Evolutionary conservation across 2,797 vertebrate species (phyloP).

Genomic region (Cygnus olor): DNA sequence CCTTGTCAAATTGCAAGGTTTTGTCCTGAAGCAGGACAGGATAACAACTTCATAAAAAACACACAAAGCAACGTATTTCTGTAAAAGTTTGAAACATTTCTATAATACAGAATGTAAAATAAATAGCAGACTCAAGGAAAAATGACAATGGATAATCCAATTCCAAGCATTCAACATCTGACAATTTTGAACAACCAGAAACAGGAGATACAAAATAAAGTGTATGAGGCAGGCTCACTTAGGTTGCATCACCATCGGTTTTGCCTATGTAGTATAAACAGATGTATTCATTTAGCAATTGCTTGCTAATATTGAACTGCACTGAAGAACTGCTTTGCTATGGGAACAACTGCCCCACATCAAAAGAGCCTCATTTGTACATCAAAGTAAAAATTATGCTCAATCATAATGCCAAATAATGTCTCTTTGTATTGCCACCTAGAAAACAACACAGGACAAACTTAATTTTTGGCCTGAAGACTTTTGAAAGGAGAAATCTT

Average conservation of each 20-base stretch:
- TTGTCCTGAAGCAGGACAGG: not conserved
- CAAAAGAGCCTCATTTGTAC: slow-evolving; percentile 56
- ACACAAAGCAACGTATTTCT: not conserved
- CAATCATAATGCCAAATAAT: not conserved
- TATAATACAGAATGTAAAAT: not conserved
- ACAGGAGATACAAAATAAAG: not conserved
- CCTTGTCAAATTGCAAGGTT: not conserved
- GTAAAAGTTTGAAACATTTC: not conserved
- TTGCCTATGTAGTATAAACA: not conserved
- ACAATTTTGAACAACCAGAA: not conserved
- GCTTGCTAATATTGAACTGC: slow-evolving; percentile 42
- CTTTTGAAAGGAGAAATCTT: slow-evolving; percentile 34
- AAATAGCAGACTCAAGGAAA: not conserved
- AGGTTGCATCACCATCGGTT: not conserved
- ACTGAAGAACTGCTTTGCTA: slow-evolving; percentile 22
- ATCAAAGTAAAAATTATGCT: slow-evolving; percentile 54
- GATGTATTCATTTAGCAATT: slow-evolving; percentile 22
- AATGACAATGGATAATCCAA: not conserved
- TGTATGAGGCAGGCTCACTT: not conserved
- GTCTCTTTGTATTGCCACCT: slow-evolving; percentile 35
- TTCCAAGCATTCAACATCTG: not conserved
- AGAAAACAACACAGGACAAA: slow-evolving; percentile 36
- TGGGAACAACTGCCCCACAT: slow-evolving; percentile 33
- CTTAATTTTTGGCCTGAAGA: slow-evolving; percentile 20
- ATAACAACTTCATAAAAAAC: not conserved